Base-by-base conservation (phyloP, 30 jellyfish, hydroid and myxozoan genomes). In the Phacellophora camtschatica region DNA sequence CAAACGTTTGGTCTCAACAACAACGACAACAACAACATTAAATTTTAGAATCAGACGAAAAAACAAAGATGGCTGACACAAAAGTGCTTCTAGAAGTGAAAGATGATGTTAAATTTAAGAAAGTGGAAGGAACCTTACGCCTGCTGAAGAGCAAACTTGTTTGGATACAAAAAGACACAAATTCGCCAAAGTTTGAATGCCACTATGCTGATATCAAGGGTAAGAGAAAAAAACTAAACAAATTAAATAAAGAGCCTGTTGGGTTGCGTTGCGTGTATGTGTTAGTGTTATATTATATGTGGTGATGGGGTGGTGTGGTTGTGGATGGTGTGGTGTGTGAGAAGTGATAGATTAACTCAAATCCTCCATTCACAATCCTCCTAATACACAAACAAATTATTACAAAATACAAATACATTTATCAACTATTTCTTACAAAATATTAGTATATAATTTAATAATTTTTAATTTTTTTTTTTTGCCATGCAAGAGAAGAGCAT, bases 161-260 rank as follows among this genome's bases (percentile, higher is more conserved):
- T 2, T 94, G 99, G 99, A 61, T 18, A 13, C 90, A 90, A 33
- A 66, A 34, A 10, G 72, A 41, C 22, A 82, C 72, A 0, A 65
- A 35, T 27, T 72, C 41, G 18, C 82, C 90, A 31, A 82, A 71
- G 46, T 71, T 86, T 50, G 89, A 81, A 46, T 87, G 95, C 43
- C 69, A 23, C 16, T 94, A 86, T 69, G 67, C 99, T 6, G 99
- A 94, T 54, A 94, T 94, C 49, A 94, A 94, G 82, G 96, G 99
- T 94, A 63, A 50, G 12, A n/a, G 32, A 20, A 13, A 61, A 4
- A 27, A 12, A 15, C 12, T 53, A 3, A 32, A 9, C 29, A 9
- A 4, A 15, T 15, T 9, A 45, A 0, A 25, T 13, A 5, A 31
- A 25, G 28, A 53, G 7, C 27, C 28, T 9, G 7, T 9, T 7